Base-by-base conservation (phyloP, 1,140 invertebrate species). In the Neodiprion fabricii region DNA sequence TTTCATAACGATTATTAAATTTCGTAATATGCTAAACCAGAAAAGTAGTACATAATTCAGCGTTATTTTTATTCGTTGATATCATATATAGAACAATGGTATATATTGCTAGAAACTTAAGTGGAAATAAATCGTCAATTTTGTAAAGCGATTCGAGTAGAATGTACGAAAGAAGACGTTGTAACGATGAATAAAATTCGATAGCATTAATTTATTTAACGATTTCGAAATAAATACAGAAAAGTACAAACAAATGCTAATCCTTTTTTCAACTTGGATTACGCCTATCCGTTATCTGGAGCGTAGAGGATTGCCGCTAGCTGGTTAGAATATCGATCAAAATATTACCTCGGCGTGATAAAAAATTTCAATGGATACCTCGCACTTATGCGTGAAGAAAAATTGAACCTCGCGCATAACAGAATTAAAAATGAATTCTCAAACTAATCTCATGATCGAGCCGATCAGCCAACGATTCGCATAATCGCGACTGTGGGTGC, bases 181-280 rank as follows among this genome's bases (percentile, higher is more conserved):
- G 40, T 40, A 47, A 10, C n/a, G 10, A 61, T 61, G 53, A 61
- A 9, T 0, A 14, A 61, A 17, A 61, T 61, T 40, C 28, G 28
- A 17, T 61, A 61, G 65, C 65, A 48, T 75, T 48, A 75, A 77
- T 74, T 70, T 75, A 73, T 74, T 81, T 74, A 70, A 79, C 78
- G 67, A 79, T 49, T 72, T 72, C 71, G 74, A 75, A 80, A 80
- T 80, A 81, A 82, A 79, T 79, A 79, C 78, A 79, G 73, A 75
- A 71, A 47, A 53, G 12, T 80, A 77, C 74, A 76, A 77, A 80
- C 67, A 79, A 77, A 81, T 75, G 72, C 53, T 21, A 73, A 17
- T 73, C 21, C 7, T 21, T 11, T 10, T 69, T 48, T 70, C 66
- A 23, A 9, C 28, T 21, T 21, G 12, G 28, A 17, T 72, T 21